These are phyloP conservation scores for Eulithis prunata DNA, from an alignment of 2,888 invertebrate genomes.

Conservation along the genomic window DNA sequence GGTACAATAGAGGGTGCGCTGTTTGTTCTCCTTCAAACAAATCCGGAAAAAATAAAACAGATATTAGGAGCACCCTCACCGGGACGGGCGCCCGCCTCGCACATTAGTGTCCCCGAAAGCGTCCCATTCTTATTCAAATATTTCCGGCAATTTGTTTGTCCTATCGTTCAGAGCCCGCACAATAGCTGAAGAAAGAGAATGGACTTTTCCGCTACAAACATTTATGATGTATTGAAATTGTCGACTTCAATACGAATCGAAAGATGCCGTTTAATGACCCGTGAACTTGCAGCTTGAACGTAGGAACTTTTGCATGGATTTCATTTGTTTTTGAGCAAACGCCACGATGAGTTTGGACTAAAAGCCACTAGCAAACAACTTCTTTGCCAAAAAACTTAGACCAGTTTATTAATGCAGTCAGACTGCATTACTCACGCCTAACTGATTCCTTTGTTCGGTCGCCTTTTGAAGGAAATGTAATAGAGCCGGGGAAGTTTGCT, in stretches of 20 bases:
- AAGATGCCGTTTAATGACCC: slow-evolving; percentile 29
- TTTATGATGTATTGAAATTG: slow-evolving; percentile 35
- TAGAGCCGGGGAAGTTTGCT: slow-evolving; percentile 31
- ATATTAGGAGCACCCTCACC: slow-evolving; percentile 72
- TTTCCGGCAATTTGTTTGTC: slow-evolving; percentile 81
- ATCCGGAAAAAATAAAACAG: slow-evolving; percentile 83
- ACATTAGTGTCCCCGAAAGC: slow-evolving; percentile 79
- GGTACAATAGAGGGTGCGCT: slow-evolving; percentile 68
- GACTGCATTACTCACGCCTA: slow-evolving; percentile 64
- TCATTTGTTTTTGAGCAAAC: slow-evolving; percentile 40
- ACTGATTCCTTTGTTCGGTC: slow-evolving; percentile 63
- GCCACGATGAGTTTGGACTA: slow-evolving; percentile 37
- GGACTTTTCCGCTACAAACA: slow-evolving; percentile 48
- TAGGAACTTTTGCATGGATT: slow-evolving; percentile 27
- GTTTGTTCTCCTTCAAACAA: slow-evolving; percentile 78
- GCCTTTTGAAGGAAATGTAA: slow-evolving; percentile 50
- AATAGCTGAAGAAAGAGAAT: slow-evolving; percentile 61
- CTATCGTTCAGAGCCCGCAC: slow-evolving; percentile 69
- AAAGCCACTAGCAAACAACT: slow-evolving; percentile 55
- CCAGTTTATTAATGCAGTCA: slow-evolving; percentile 72
- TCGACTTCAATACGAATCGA: slow-evolving; percentile 27
- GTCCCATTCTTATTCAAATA: slow-evolving; percentile 82
- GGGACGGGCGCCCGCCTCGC: slow-evolving; percentile 73
- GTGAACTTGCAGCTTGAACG: slow-evolving; percentile 12
- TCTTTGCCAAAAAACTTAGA: slow-evolving; percentile 74